These are phyloP conservation scores for Myxocyprinus asiaticus DNA, from an alignment of 2,113 vertebrate genomes.

Conservation along the genomic window DNA sequence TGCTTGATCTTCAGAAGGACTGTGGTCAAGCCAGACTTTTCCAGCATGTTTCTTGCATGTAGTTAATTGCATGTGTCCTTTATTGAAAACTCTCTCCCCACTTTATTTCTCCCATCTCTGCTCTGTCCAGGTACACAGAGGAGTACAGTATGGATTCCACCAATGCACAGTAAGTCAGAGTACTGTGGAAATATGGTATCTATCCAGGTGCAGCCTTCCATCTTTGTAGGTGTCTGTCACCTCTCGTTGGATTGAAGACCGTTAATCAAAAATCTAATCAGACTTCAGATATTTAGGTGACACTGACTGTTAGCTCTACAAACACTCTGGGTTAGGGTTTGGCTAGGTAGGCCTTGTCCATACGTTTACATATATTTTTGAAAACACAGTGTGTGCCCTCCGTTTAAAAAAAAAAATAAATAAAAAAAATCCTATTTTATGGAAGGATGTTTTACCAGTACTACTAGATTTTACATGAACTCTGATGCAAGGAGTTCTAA, in stretches of 20 bases:
- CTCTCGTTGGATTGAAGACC: background rate
- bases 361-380: too few species aligned
- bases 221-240: background rate
- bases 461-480: too few species aligned
- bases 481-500: too few species aligned
- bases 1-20: background rate
- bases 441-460: too few species aligned
- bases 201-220: background rate
- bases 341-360: too few species aligned
- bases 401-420: too few species aligned
- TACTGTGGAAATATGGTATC: constrained; percentile 64
- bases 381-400: too few species aligned
- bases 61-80: constrained; percentile 30
- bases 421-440: too few species aligned
- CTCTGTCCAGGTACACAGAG: constrained; percentile 78
- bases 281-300: too few species aligned
- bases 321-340: too few species aligned
- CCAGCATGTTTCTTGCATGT: constrained; percentile 35
- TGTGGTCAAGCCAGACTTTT: background rate
- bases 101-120: constrained; percentile 68
- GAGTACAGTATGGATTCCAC: constrained; percentile 93
- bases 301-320: too few species aligned
- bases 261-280: too few species aligned
- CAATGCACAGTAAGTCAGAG: constrained; percentile 80
- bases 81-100: constrained; percentile 50